Base-by-base conservation (phyloP, 1,140 invertebrate genomes). In the Trichonephila inaurata region DNA sequence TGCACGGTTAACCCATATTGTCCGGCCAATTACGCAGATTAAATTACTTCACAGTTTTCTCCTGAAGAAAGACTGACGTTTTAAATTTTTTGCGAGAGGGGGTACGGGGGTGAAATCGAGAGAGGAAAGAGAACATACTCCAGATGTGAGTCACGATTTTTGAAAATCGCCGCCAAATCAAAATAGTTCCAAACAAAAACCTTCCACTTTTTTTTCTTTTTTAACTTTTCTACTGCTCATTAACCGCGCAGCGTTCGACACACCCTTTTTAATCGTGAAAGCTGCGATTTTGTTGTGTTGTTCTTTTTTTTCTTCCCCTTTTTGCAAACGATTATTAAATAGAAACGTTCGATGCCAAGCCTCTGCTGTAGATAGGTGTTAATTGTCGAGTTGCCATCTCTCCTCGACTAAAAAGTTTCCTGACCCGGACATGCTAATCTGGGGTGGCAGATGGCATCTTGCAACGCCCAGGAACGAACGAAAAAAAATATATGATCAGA, bases 1-100 rank as follows among this genome's bases (percentile, higher is more conserved):
- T 44, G 72, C 90, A 92, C 81, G 90, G n/a, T 92, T 92, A 92
- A 85, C 90, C 90, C 90, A 92, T 92, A 92, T 92, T 66, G 81
- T 85, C 19, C 82, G 19, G 28, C 81, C 81, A 92, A 92, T 92
- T 92, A 66, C 90, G 60, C 33, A 85, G 81, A 92, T 92, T 92
- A 85, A 92, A 92, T 92, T 85, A 92, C 77, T 81, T 89, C 72
- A 77, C 72, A 77, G 72, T 77, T 77, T 77, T 77, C 33, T 77
- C 64, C 40, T 28, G 69, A 89, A 77, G 66, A 72, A 89, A 77
- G 62, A 66, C 58, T 85, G 40, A 77, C 24, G 88, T 72, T 66
- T 77, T 19, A 87, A 87, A 87, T 21, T 33, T 61, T 61, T 61
- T 60, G 1, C 61, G 60, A 61, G 62, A 28, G 16, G 58, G 60